Percentiles rank a stretch among this genome's conserved stretches.
Evolutionary conservation across 2,888 invertebrate species (phyloP).

Genomic region (Cybosia mesomella): DNA sequence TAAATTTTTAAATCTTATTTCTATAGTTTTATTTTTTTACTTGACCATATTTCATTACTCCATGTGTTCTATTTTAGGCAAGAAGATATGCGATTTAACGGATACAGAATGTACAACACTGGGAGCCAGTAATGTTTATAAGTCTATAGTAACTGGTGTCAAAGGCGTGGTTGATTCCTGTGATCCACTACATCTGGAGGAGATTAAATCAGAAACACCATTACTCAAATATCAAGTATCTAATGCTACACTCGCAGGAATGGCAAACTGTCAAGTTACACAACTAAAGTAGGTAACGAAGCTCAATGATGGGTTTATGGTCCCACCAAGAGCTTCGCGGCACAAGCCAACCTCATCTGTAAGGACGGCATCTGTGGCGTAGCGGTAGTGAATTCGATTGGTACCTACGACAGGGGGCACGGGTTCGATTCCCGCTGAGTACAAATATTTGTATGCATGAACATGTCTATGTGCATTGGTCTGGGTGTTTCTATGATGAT

Average conservation of each 20-base stretch:
- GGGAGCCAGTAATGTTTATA: not conserved
- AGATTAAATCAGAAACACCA: not conserved
- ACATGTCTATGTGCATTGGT: too few relatives aligned
- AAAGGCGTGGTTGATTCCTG: not conserved
- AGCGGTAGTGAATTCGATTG: too few relatives aligned
- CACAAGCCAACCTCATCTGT: too few relatives aligned
- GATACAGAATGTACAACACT: not conserved
- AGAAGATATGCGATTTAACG: not conserved
- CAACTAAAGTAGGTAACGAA: not conserved
- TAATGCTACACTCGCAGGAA: not conserved
- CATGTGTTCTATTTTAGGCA: not conserved
- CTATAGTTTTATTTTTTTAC: not conserved
- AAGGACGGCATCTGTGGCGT: too few relatives aligned
- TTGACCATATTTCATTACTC: not conserved
- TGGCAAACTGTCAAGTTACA: not conserved
- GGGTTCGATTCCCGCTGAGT: too few relatives aligned
- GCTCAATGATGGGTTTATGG: not conserved
- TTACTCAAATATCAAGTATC: not conserved
- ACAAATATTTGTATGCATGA: too few relatives aligned
- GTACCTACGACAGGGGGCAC: too few relatives aligned
- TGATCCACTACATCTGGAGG: not conserved
- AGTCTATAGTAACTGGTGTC: not conserved
- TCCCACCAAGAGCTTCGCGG: too few relatives aligned
- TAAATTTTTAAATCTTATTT: not conserved
- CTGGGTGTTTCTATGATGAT: too few relatives aligned